phyloP scores from a whole-genome alignment of 2,113 vertebrate genomes.

The Elgaria multicarinata region DNA sequence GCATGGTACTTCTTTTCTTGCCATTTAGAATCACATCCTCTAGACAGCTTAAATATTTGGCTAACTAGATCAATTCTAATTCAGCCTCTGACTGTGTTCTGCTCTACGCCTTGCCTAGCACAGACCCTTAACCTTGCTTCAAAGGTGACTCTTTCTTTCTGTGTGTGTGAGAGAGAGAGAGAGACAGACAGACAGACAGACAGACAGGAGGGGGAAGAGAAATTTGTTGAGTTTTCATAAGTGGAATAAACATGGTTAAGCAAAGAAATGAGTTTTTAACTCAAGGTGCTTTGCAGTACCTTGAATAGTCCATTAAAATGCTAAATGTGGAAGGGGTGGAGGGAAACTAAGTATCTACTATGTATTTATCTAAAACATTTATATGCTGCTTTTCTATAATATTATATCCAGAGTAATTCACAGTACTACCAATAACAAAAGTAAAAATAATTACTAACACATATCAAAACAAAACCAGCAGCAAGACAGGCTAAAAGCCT shows the following conservation, averaged over 20 bases:
- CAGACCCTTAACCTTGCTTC: slow-evolving; percentile 35
- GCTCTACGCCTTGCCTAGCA: slow-evolving; percentile 24
- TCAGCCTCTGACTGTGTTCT: not conserved
- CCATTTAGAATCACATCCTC: not conserved
- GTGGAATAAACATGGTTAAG: rapidly evolving
- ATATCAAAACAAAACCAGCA: not conserved
- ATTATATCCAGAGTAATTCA: not conserved
- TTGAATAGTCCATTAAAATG: slow-evolving; percentile 29
- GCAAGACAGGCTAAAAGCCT: not conserved
- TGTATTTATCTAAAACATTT: not conserved
- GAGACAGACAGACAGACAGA: too few relatives aligned
- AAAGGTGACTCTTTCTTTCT: slow-evolving; percentile 5
- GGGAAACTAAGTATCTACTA: not conserved
- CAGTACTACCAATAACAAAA: not conserved
- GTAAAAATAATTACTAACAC: not conserved
- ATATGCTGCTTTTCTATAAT: not conserved
- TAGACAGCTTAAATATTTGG: not conserved
- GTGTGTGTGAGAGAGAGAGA: too few relatives aligned
- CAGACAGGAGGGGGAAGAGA: too few relatives aligned
- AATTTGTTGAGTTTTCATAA: not conserved
- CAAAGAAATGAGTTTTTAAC: slow-evolving; percentile 24
- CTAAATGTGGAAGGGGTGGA: not conserved
- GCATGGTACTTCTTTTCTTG: not conserved
- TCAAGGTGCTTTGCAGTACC: not conserved
- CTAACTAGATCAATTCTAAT: not conserved